phyloP scores from a whole-genome alignment of 2,888 invertebrate genomes.

The Alcis repandata region DNA sequence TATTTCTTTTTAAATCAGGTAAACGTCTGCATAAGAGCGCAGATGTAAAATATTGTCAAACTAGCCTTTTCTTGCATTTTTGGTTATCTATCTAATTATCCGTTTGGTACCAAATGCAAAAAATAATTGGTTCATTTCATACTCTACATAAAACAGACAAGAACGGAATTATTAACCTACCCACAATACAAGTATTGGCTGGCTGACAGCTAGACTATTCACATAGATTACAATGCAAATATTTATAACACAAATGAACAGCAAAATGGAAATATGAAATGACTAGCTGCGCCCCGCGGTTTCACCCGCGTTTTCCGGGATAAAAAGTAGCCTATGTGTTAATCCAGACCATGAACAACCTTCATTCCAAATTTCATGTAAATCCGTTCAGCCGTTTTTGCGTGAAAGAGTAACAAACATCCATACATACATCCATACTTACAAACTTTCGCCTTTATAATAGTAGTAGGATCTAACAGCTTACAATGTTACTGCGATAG shows the following conservation, averaged over 20 bases:
- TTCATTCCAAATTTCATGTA: no score
- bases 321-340: no score
- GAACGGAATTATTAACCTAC: background rate
- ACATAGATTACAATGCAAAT: slow-evolving; percentile 28
- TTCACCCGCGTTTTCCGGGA: no score
- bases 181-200: background rate
- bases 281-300: no score
- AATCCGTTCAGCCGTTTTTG: no score
- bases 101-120: background rate
- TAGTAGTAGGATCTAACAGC: slow-evolving; percentile 46
- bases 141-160: background rate
- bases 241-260: slow-evolving; percentile 28
- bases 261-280: slow-evolving; percentile 42
- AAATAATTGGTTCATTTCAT: background rate
- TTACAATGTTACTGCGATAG: slow-evolving; percentile 44
- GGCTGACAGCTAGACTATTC: slow-evolving; percentile 13
- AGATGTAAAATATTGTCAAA: no score
- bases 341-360: no score
- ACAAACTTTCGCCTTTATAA: no score
- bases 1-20: background rate
- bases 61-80: no score
- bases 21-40: background rate
- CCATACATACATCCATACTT: no score
- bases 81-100: no score
- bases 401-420: no score